These are phyloP conservation scores for Camelus dromedarius DNA, from an alignment of 2,113 vertebrate genomes.

Conservation along the genomic window DNA sequence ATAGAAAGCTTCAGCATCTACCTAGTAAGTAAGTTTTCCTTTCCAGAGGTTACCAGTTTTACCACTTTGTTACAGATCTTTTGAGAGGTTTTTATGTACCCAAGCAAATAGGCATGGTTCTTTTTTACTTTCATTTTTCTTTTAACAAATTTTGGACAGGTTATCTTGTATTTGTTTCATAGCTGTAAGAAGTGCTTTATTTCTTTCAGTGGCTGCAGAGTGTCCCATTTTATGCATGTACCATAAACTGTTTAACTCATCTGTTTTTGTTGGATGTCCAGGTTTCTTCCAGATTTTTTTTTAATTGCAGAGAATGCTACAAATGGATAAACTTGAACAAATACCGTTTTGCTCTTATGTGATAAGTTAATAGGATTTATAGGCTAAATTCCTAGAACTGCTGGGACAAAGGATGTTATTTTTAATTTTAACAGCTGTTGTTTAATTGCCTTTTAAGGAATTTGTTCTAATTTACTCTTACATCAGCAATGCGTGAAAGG, in stretches of 20 bases:
- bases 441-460: conserved; percentile 2
- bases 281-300: neutral
- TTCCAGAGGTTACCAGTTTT: neutral
- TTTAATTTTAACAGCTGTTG: neutral
- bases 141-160: neutral
- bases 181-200: neutral
- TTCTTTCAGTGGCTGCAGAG: neutral
- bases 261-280: neutral
- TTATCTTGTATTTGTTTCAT: neutral
- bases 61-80: neutral
- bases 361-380: neutral
- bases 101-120: neutral
- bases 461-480: neutral
- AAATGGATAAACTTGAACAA: neutral
- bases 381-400: neutral
- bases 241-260: neutral
- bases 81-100: neutral
- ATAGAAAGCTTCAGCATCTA: neutral
- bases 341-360: neutral
- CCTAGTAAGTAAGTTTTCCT: neutral
- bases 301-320: neutral
- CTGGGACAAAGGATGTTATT: neutral
- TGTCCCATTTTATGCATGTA: neutral
- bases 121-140: neutral
- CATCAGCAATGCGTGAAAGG: neutral